A percentile compares a stretch with the other conserved stretches of the same genome.
Evolutionary conservation across 2,888 invertebrate genomes (phyloP).

Genomic region (Stenolophus ochropezus): DNA sequence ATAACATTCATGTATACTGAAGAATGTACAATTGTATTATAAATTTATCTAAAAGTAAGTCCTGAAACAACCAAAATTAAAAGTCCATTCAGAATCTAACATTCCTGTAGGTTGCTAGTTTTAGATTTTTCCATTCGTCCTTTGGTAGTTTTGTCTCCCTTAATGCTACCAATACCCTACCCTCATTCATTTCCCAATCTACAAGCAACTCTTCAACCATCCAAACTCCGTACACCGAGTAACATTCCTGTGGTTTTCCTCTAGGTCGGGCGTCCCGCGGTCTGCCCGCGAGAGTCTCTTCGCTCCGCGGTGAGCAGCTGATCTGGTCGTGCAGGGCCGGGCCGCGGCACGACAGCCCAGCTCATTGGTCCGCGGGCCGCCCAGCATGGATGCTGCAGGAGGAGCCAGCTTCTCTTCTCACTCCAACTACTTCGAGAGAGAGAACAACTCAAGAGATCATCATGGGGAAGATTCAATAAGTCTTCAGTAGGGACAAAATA

Average conservation of each 20-base stretch:
- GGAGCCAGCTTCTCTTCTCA: conserved; percentile 38
- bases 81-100: too few species aligned
- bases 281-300: not conserved
- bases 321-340: conserved; percentile 11
- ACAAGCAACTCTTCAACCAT: not conserved
- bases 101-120: too few species aligned
- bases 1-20: too few species aligned
- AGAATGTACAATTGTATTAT: too few species aligned
- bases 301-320: not conserved
- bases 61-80: too few species aligned
- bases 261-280: not conserved
- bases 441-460: not conserved
- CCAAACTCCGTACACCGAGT: too few species aligned
- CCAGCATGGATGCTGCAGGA: conserved; percentile 73
- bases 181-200: not conserved
- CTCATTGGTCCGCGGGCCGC: conserved; percentile 64
- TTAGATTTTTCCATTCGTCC: too few species aligned
- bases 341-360: not conserved
- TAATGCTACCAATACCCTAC: too few species aligned
- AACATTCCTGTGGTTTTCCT: too few species aligned
- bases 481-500: too few species aligned
- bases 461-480: conserved; percentile 9
- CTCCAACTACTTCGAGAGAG: not conserved
- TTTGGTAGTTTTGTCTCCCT: too few species aligned
- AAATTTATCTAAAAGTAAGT: too few species aligned